A percentile compares a stretch with the other conserved stretches of the same genome.
phyloP scores from a whole-genome alignment of 2,797 vertebrate species.

The Ispidina picta region DNA sequence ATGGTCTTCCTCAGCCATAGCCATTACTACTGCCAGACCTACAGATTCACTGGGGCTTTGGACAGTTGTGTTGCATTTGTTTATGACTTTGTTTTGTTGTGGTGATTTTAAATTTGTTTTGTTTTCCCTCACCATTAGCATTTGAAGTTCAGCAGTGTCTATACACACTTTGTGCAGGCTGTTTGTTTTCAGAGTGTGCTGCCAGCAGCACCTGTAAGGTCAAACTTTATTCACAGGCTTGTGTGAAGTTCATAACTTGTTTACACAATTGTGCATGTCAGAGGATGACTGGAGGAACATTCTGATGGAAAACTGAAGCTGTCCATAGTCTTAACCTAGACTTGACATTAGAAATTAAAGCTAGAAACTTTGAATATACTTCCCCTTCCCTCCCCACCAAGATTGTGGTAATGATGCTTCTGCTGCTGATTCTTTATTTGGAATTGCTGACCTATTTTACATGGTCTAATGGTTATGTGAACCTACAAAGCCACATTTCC shows the following conservation, averaged over 20 bases:
- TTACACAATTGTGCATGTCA: background rate
- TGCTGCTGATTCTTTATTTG: background rate
- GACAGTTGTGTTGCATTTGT: background rate
- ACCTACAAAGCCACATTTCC: background rate
- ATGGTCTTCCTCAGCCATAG: background rate
- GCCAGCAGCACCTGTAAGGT: background rate
- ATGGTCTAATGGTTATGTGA: background rate
- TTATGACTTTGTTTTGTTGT: background rate
- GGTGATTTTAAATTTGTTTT: background rate
- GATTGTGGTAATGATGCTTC: background rate
- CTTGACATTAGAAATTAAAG: background rate
- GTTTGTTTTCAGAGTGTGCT: background rate
- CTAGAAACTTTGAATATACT: background rate
- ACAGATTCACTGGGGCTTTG: background rate
- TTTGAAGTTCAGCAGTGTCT: background rate
- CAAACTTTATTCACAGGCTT: background rate
- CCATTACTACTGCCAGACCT: fast-evolving
- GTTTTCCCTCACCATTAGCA: fast-evolving
- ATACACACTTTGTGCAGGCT: background rate
- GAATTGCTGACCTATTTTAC: background rate
- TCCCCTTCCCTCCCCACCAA: fast-evolving
- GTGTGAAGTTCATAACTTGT: background rate
- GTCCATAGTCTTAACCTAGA: background rate
- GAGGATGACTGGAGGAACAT: background rate
- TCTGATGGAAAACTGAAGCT: background rate